Conservation (phyloP, 1,140 invertebrate genomes). For the Drosophila albomicans region DNA sequence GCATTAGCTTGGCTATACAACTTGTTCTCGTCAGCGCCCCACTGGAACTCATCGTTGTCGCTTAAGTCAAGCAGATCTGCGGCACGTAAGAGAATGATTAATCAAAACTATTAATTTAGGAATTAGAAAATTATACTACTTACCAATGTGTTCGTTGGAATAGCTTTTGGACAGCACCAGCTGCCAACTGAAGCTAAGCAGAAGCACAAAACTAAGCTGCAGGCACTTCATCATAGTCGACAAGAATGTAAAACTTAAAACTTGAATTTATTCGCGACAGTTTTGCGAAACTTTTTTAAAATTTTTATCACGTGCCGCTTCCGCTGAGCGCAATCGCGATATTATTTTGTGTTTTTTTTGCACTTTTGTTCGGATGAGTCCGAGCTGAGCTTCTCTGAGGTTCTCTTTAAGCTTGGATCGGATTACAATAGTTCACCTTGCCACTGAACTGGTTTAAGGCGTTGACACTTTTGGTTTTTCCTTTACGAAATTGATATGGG, state of each 20-base stretch:
- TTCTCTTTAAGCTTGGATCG: conserved; percentile 18
- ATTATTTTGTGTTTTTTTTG: conserved; percentile 20
- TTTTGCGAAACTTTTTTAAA: conserved; percentile 29
- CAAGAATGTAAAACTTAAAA: conserved; percentile 17
- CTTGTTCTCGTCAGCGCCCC: conserved; percentile 67
- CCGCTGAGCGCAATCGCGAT: conserved; percentile 46
- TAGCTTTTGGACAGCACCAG: conserved; percentile 41
- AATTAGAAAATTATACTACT: neutral
- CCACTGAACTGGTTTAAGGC: conserved; percentile 44
- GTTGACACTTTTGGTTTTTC: conserved; percentile 62
- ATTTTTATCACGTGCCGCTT: conserved; percentile 64
- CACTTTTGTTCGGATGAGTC: conserved; percentile 9
- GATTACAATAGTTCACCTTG: conserved; percentile 55
- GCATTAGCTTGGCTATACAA: conserved; percentile 31
- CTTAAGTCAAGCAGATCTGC: conserved; percentile 72
- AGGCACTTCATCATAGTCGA: conserved; percentile 40
- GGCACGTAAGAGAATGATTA: neutral
- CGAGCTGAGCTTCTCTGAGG: conserved; percentile 7
- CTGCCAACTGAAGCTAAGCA: neutral
- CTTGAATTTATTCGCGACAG: conserved; percentile 6
- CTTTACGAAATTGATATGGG: conserved; percentile 24
- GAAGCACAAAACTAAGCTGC: conserved; percentile 21
- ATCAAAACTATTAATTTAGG: neutral
- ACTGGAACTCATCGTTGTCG: conserved; percentile 79
- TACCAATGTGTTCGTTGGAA: conserved; percentile 53